These are phyloP conservation scores for Parnassius mnemosyne DNA, from an alignment of 2,888 invertebrate species.

Conservation along the genomic window DNA sequence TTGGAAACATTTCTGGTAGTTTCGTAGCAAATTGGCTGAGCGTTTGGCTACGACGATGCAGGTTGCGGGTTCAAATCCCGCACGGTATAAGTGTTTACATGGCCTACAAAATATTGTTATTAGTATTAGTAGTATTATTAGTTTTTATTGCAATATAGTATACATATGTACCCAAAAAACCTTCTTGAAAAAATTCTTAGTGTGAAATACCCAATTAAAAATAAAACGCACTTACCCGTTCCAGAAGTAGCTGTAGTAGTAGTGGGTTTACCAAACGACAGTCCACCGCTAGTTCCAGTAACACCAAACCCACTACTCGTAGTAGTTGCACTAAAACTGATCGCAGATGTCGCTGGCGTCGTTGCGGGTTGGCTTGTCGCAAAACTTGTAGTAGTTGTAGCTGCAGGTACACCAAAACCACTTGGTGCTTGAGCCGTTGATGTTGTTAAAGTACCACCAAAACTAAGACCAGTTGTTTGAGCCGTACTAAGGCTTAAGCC, in stretches of 20 bases:
- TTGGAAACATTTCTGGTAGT: no score
- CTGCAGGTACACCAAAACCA: constrained; percentile 20
- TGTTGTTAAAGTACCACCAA: not conserved
- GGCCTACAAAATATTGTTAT: no score
- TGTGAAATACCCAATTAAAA: no score
- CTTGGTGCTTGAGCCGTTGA: constrained; percentile 21
- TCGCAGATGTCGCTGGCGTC: constrained; percentile 27
- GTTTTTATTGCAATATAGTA: no score
- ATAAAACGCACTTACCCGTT: constrained; percentile 35
- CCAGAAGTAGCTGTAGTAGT: constrained; percentile 38
- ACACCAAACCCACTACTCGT: constrained; percentile 28
- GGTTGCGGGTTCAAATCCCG: no score
- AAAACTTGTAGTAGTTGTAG: constrained; percentile 23
- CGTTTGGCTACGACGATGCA: no score
- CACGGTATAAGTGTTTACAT: no score
- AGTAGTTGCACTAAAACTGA: constrained; percentile 31
- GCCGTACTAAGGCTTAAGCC: not conserved
- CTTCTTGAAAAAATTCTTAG: no score
- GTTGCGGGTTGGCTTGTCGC: constrained; percentile 34
- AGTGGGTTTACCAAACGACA: constrained; percentile 39
- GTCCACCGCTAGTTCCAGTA: constrained; percentile 23
- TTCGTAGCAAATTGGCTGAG: no score
- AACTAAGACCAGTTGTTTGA: not conserved
- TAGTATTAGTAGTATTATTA: no score
- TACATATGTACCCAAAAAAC: no score